These are phyloP conservation scores for Hyaena hyaena DNA, from an alignment of 2,113 vertebrate species.

Conservation along the genomic window DNA sequence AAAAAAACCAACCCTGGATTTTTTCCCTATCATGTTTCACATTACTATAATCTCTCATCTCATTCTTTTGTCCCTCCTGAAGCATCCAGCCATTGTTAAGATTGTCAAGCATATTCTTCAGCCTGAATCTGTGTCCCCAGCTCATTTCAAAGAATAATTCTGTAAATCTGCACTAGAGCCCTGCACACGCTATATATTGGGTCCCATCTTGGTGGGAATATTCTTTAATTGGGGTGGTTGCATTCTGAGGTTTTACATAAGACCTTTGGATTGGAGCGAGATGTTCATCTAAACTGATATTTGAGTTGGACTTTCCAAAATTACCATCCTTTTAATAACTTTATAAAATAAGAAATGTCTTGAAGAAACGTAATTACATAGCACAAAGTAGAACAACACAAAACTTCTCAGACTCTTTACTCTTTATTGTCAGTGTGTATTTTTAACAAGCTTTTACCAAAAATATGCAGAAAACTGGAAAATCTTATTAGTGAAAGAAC, in stretches of 20 bases:
- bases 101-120: neutral
- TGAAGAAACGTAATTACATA: neutral
- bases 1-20: neutral
- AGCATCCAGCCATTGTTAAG: neutral
- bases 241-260: neutral
- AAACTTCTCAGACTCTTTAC: neutral
- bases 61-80: neutral
- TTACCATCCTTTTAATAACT: neutral
- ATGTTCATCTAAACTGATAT: neutral
- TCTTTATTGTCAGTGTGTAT: neutral
- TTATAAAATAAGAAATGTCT: neutral
- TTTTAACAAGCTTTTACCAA: neutral
- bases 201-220: neutral
- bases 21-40: neutral
- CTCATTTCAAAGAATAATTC: neutral
- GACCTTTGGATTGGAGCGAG: neutral
- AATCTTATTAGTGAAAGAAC: neutral
- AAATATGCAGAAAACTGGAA: neutral
- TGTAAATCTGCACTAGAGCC: neutral
- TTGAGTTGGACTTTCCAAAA: neutral
- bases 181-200: accelerated
- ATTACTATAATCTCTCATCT: neutral
- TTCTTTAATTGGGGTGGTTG: neutral
- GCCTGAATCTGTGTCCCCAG: neutral
- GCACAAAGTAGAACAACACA: neutral